Conservation (phyloP, 2,888 invertebrate genomes). For the Andrena flavipes region DNA sequence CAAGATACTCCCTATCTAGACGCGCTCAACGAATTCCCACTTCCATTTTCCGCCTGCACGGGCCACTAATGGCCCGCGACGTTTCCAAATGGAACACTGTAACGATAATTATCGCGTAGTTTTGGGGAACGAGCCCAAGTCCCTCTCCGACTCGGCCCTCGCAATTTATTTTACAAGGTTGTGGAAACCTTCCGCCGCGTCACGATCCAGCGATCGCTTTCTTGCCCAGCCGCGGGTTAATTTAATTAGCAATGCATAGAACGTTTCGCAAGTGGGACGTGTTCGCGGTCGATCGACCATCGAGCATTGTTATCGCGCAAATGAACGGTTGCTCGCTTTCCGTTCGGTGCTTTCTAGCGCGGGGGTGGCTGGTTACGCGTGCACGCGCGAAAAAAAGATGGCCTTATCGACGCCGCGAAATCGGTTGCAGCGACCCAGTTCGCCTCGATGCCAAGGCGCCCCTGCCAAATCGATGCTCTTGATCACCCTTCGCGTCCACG, state of each 20-base stretch:
- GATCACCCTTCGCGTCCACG: slow-evolving; percentile 40
- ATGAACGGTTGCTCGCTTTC: slow-evolving; percentile 35
- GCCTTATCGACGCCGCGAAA: slow-evolving; percentile 47
- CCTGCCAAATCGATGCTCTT: slow-evolving; percentile 64
- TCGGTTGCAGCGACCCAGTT: slow-evolving; percentile 62
- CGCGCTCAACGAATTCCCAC: slow-evolving; percentile 15
- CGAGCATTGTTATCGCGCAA: not conserved
- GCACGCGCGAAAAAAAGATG: slow-evolving; percentile 21
- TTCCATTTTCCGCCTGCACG: slow-evolving; percentile 28
- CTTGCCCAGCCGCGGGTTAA: slow-evolving; percentile 3
- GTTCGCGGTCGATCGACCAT: not conserved
- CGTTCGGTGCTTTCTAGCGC: slow-evolving; percentile 32
- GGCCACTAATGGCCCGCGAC: not conserved
- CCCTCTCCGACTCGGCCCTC: not conserved
- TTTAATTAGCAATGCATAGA: not conserved
- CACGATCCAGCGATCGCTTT: slow-evolving; percentile 44
- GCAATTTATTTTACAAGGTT: not conserved
- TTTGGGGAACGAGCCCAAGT: not conserved
- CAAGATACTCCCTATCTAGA: not conserved
- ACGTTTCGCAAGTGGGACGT: slow-evolving; percentile 15
- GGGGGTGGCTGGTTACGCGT: not conserved
- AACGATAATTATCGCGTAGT: slow-evolving; percentile 6
- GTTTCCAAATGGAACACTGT: not conserved
- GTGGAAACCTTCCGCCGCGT: not conserved
- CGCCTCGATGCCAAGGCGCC: slow-evolving; percentile 41